Evolutionary conservation across 2,797 vertebrate genomes (phyloP), one percentile per base, ranked within the genome.

Genomic region (Lagorchestes hirsutus): DNA sequence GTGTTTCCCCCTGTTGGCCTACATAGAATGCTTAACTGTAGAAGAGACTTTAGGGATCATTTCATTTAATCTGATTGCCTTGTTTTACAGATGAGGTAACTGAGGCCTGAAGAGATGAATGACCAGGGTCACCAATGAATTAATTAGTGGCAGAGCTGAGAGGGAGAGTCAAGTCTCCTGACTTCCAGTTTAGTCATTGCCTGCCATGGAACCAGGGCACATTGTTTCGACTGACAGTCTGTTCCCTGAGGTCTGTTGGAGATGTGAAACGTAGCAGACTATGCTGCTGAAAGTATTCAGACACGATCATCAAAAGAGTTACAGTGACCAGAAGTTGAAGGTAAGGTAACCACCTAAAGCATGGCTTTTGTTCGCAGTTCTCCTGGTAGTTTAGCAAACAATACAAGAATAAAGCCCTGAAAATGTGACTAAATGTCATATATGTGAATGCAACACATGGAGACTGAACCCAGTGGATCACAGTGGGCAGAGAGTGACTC

Each of bases 1-100:
- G 5, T 87, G 22, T 50, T 87, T 87, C 74, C 74, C 22, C 74
- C 92, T 93, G 92, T 87, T 94, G 97, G 96, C 96, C 94, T 94
- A 92, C 90, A 96, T 95, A 97, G 74, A 28, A 50, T 46, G 50
- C 40, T 46, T 87, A 87, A 87, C 40, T 10, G 22, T 46, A 28
- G 24, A 50, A 87, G 22, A 24, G 40, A 82, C 22, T 27, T 82
- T 82, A 46, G 22, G 74, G 8, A 24, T 82, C 74, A 46, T 46
- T 82, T 82, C 40, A 40, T n/a, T 67, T 67, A 74, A n/a, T 46
- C 22, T 87, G 24, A 87, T 4, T 87, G 74, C 3, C 40, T 87
- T 22, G 24, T 87, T 87, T 87, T 50, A 50, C 31, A 87, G 22
- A 27, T 50, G 22, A 50, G 22, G 22, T 46, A 82, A 82, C 74